phyloP scores from a whole-genome alignment of 2,888 invertebrate species.

The Merodon equestris region DNA sequence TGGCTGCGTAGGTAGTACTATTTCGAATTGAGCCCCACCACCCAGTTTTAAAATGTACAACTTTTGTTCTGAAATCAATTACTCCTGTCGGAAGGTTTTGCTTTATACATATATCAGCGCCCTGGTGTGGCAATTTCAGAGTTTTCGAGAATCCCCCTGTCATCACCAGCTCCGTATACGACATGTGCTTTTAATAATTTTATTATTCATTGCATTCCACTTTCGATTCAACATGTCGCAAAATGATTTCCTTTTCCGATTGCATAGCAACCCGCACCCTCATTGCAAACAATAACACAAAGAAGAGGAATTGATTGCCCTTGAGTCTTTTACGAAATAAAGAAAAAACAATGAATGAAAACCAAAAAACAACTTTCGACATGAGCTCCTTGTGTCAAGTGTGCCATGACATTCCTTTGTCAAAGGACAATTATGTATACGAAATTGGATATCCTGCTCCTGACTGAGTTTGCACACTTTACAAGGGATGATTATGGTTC shows the following conservation, averaged over 20 bases:
- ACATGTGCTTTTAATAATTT: neutral
- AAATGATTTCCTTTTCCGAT: constrained; percentile 18
- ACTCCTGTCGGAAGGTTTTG: no score
- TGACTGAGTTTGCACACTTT: constrained; percentile 51
- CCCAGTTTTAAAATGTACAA: no score
- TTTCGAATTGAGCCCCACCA: no score
- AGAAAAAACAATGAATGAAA: no score
- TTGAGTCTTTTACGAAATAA: constrained; percentile 37
- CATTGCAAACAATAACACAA: constrained; percentile 18
- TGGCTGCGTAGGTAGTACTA: no score
- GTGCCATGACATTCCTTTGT: constrained; percentile 61
- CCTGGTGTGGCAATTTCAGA: no score
- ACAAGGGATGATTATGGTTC: constrained; percentile 48
- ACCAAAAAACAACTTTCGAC: neutral
- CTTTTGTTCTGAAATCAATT: no score
- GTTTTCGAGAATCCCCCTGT: no score
- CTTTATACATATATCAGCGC: no score
- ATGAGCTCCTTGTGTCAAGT: constrained; percentile 51
- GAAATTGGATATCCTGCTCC: constrained; percentile 60
- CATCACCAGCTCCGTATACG: no score
- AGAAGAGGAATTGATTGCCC: constrained; percentile 53
- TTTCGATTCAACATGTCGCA: neutral
- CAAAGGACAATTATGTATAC: constrained; percentile 58
- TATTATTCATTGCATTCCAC: no score
- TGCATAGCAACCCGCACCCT: constrained; percentile 37